A percentile compares a stretch with the other conserved stretches of the same genome.
phyloP scores from a whole-genome alignment of 2,113 vertebrate species.

The Eretmochelys imbricata region DNA sequence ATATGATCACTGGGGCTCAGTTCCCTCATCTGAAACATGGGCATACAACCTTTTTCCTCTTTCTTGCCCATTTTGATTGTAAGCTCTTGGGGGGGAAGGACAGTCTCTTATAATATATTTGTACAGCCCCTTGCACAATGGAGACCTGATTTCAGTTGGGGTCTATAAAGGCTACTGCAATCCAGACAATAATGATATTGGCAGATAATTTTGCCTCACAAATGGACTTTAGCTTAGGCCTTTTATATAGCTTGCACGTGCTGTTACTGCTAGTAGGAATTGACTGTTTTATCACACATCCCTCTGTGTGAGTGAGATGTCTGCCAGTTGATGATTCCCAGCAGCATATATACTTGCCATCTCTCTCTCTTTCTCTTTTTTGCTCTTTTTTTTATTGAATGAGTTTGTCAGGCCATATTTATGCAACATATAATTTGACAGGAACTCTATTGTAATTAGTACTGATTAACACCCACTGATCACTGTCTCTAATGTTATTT shows the following conservation, averaged over 20 bases:
- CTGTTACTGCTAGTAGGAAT: too few species aligned
- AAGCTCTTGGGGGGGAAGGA: background rate
- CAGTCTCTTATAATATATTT: background rate
- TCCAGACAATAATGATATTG: background rate
- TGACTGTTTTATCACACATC: rapidly evolving
- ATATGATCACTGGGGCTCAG: background rate
- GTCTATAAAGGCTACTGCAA: background rate
- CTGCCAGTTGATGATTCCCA: background rate
- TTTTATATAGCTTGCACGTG: background rate
- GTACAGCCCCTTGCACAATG: background rate
- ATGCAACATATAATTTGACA: constrained; percentile 52
- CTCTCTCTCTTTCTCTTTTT: background rate
- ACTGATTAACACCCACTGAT: constrained; percentile 45
- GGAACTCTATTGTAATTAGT: constrained; percentile 58
- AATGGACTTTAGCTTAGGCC: background rate
- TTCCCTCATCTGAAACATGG: background rate
- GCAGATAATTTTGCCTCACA: background rate
- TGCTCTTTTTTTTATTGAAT: background rate
- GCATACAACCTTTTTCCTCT: background rate
- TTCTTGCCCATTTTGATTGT: background rate
- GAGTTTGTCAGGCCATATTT: constrained; percentile 9
- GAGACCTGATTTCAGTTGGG: too few species aligned
- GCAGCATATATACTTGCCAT: background rate
- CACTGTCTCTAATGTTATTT: constrained; percentile 14
- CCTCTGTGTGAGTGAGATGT: rapidly evolving